Conservation (phyloP, 2,113 vertebrate genomes). For the Eulemur macaco region DNA sequence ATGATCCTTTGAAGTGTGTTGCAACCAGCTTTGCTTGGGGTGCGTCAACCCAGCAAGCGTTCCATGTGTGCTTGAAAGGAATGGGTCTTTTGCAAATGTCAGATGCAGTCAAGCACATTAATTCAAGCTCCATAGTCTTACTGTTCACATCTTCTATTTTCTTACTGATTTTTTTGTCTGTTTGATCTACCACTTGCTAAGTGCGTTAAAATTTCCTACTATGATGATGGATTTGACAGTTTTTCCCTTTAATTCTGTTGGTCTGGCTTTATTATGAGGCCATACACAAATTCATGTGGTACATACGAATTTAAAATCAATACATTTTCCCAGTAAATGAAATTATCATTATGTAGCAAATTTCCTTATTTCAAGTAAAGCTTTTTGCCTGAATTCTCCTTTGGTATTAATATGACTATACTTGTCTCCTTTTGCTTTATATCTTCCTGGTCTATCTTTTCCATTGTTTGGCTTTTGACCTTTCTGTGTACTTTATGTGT, state of each 20-base stretch:
- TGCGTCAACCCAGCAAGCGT: background rate
- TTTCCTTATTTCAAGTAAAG: background rate
- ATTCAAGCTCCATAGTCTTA: background rate
- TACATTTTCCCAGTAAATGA: background rate
- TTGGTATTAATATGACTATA: background rate
- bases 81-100: background rate
- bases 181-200: background rate
- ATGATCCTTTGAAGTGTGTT: background rate
- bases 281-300: background rate
- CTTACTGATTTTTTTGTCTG: background rate
- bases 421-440: background rate
- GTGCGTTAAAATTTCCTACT: background rate
- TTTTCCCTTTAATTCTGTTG: background rate
- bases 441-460: background rate
- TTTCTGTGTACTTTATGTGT: background rate
- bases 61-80: background rate
- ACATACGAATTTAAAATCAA: background rate
- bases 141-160: background rate
- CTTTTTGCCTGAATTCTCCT: background rate
- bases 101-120: no score
- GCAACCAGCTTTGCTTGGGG: background rate
- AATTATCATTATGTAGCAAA: background rate
- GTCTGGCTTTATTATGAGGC: background rate
- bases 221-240: background rate
- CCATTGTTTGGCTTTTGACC: background rate